Evolutionary conservation across 2,888 invertebrate species (phyloP).

Genomic region (Dasypogon diadema): DNA sequence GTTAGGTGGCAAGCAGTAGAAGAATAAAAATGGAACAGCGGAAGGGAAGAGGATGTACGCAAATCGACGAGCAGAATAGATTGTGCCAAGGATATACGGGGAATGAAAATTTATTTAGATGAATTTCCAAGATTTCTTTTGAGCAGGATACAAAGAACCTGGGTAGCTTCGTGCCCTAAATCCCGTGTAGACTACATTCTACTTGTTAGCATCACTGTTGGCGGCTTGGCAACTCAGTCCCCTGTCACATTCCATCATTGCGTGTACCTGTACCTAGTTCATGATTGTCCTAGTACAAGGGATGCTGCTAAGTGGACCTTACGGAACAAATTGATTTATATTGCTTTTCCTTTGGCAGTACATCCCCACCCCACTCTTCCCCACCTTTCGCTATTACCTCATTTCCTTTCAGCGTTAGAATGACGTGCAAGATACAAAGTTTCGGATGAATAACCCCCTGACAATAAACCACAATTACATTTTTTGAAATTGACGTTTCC

Average conservation of each 20-base stretch:
- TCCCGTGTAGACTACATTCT: not conserved
- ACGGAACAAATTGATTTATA: not conserved
- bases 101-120: conserved; percentile 6
- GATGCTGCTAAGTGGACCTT: not conserved
- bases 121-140: not conserved
- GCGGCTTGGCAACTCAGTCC: no score
- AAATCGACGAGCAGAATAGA: no score
- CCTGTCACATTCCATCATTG: no score
- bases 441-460: conserved; percentile 5
- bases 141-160: not conserved
- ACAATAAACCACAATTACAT: conserved; percentile 23
- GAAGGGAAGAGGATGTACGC: no score
- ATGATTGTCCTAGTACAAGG: not conserved
- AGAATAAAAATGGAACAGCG: no score
- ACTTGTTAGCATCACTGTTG: no score
- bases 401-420: not conserved
- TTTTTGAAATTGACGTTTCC: conserved; percentile 15
- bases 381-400: not conserved
- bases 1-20: no score
- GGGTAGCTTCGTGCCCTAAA: not conserved
- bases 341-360: not conserved
- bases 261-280: not conserved
- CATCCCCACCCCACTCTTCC: not conserved
- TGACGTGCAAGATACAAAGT: not conserved
- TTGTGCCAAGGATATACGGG: not conserved